phyloP scores from a whole-genome alignment of 1,140 invertebrate species.

The Zaprionus africanus region DNA sequence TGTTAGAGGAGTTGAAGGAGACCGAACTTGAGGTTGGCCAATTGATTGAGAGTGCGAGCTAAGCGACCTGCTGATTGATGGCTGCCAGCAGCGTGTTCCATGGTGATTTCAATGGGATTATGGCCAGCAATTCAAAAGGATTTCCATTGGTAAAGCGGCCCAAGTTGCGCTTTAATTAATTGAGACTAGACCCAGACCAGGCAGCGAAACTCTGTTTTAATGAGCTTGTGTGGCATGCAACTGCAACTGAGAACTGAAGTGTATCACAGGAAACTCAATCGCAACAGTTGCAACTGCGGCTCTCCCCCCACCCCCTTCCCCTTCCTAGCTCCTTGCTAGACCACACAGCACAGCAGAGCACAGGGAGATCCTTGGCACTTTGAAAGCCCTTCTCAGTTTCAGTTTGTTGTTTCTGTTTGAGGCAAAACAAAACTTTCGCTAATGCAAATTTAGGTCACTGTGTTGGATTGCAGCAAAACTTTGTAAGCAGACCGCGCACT shows the following conservation, averaged over 20 bases:
- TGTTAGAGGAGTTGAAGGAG: background rate
- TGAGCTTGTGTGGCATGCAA: constrained; percentile 5
- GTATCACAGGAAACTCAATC: background rate
- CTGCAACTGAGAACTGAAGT: background rate
- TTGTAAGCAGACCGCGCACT: constrained; percentile 23
- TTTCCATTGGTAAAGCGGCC: background rate
- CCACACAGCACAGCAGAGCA: background rate
- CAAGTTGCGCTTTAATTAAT: constrained; percentile 3
- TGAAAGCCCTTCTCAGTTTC: constrained; percentile 25
- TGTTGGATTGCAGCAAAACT: constrained; percentile 66
- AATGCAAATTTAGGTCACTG: constrained; percentile 69
- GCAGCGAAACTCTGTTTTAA: background rate
- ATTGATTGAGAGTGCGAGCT: constrained; percentile 52
- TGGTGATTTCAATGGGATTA: background rate
- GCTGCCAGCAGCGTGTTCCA: background rate
- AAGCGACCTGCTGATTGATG: constrained; percentile 57
- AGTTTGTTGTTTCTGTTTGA: constrained; percentile 26
- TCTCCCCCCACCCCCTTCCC: background rate
- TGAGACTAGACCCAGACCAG: background rate
- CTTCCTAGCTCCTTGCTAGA: background rate
- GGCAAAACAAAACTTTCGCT: constrained; percentile 62
- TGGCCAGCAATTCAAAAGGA: background rate
- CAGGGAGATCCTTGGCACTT: constrained; percentile 10
- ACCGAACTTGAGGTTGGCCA: constrained; percentile 10
- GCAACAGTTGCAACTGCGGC: background rate